phyloP scores from a whole-genome alignment of 2,888 invertebrate species.

The Leptogaster cylindrica region DNA sequence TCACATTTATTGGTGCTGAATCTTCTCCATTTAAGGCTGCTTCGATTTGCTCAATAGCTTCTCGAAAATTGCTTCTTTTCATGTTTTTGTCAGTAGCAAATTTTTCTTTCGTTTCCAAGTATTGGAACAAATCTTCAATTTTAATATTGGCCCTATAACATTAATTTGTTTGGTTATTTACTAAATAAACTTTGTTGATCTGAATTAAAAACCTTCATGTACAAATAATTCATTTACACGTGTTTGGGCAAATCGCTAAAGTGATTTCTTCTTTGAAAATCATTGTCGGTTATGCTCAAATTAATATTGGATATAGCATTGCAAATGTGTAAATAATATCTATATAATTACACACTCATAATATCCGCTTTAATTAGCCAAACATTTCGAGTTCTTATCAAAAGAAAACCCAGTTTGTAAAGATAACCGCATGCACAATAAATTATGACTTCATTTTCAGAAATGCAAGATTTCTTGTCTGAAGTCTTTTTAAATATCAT shows the following conservation, averaged over 20 bases:
- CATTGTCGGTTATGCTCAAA: slow-evolving; percentile 10
- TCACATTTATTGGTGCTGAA: slow-evolving; percentile 60
- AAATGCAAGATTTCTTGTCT: too few relatives aligned
- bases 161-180: not conserved
- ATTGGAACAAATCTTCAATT: slow-evolving; percentile 84
- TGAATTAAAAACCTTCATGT: too few relatives aligned
- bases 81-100: slow-evolving; percentile 74
- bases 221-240: not conserved
- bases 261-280: not conserved
- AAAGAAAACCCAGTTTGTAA: too few relatives aligned
- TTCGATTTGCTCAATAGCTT: slow-evolving; percentile 88
- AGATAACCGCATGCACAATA: too few relatives aligned
- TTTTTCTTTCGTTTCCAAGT: slow-evolving; percentile 76
- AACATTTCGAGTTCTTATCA: too few relatives aligned
- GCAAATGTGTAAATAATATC: not conserved
- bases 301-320: slow-evolving; percentile 7
- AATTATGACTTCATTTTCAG: too few relatives aligned
- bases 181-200: not conserved
- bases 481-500: too few relatives aligned
- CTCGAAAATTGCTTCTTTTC: slow-evolving; percentile 83
- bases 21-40: slow-evolving; percentile 72
- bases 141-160: slow-evolving; percentile 73
- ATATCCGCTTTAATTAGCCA: too few relatives aligned
- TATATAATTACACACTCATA: too few relatives aligned
- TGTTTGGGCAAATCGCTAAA: slow-evolving; percentile 20